A percentile compares a stretch with the other conserved stretches of the same genome.
Conservation (phyloP, 2,113 vertebrate species). For the Numida meleagris region DNA sequence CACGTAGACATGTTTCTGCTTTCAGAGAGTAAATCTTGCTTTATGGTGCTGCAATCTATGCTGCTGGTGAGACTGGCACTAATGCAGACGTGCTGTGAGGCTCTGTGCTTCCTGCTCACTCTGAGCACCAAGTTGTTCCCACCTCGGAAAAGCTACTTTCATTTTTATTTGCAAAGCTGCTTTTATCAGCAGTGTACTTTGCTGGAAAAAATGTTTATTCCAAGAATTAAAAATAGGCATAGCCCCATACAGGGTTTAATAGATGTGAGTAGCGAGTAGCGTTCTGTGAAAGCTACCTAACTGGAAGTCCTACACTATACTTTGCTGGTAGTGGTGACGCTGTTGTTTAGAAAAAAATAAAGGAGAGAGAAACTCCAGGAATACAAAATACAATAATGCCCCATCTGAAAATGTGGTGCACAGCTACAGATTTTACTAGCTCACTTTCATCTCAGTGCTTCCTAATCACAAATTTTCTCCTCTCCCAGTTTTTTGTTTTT, state of each 20-base stretch:
- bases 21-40: neutral
- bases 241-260: slow-evolving; percentile 16
- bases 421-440: neutral
- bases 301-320: neutral
- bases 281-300: slow-evolving; percentile 16
- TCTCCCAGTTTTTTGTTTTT: neutral
- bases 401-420: neutral
- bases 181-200: neutral
- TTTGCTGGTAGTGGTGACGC: neutral
- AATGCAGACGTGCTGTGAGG: neutral
- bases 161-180: neutral
- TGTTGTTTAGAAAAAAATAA: neutral
- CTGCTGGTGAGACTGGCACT: neutral
- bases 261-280: neutral
- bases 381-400: neutral
- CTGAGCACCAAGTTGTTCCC: neutral
- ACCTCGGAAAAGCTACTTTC: neutral
- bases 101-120: neutral
- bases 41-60: neutral
- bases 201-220: slow-evolving; percentile 30
- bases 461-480: fast-evolving
- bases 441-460: fast-evolving
- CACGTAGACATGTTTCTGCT: neutral
- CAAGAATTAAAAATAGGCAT: slow-evolving; percentile 29
- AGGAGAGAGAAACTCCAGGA: neutral